Base-by-base conservation (phyloP, 2,888 invertebrate species). In the Leptinotarsa rubiginosa region DNA sequence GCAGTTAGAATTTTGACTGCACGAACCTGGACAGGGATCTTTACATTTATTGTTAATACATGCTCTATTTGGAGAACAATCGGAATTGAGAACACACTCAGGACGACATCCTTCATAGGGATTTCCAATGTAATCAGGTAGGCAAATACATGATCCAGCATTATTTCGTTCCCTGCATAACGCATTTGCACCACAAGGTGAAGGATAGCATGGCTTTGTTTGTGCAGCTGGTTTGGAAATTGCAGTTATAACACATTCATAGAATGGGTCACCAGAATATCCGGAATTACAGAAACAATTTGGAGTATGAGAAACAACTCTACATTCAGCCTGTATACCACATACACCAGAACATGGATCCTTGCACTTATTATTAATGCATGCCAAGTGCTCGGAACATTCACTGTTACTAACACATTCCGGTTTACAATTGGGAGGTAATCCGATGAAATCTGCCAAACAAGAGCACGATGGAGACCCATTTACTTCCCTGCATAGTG, bases 371-470 rank as follows among this genome's bases (percentile, higher is more conserved):
- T 93, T 92, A 84, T 93, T 93, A 22, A 93, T 92, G 84, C 95
- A 95, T 31, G 94, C 93, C 83, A 91, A 91, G 83, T 92, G 90
- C 66, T 90, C 89, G 4, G 92, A 86, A 85, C 94, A 94, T 83
- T 94, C 94, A 13, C 93, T 91, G 83, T 92, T 95, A 78, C 92
- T 91, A 22, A 93, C 89, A 86, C 95, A 95, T 88, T 96, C 95
- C 0, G 95, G 95, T 77, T 91, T 90, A 85, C 96, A 96, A 75
- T 91, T 91, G 16, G 93, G 93, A 65, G 96, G 94, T 18, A 90
- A 88, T 52, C 96, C 96, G 75, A 92, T 90, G 84, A 92, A 94
- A 77, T 92, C 92, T 56, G 92, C 90, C 76, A 92, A 89, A 84
- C 96, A 96, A n/a, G 92, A 90, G 82, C 94, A 94, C 18, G 92